Base-by-base conservation (phyloP, 2,888 invertebrate genomes). In the Chalcosyrphus nemorum region DNA sequence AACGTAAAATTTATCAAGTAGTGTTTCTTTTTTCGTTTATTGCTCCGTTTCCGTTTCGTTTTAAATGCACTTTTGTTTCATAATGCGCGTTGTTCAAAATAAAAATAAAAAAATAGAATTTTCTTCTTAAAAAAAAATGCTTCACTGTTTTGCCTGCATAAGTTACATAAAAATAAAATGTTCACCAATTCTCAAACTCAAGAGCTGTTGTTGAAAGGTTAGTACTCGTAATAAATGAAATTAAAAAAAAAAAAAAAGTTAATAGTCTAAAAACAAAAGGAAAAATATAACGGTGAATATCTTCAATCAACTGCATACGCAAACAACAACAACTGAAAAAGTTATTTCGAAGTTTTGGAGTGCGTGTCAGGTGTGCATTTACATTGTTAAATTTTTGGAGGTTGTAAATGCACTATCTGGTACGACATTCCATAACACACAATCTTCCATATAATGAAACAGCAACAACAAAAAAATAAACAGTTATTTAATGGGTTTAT, bases 321-420 rank as follows among this genome's bases (percentile, higher is more conserved):
- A 57, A 24, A 32, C 43, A 66, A 59, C 75, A 77, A 54, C 29
- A 47, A 45, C 11, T 52, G 9, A 27, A 13, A 41, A 63, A 56
- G 68, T 71, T 50, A 50, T 50, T 71, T 77, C 75, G 91, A 89
- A 90, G 94, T 94, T 93, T 93, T 95, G 95, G 96, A 95, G 95
- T 95, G 94, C 97, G 97, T 98, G 96, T 97, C 98, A 98, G 98
- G 95, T 95, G 97, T 97, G 98, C 96, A 97, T 98, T 97, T 98
- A 97, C 97, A 97, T 93, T 93, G 93, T 92, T 92, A 92, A 88
- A 88, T 89, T 74, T 89, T 90, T 90, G 90, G 91, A 94, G 93
- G 93, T 95, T 98, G 98, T 98, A 98, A 98, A 98, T 98, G 98
- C 98, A 98, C 98, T 97, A 97, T 98, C 97, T 98, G 97, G 98